Percentiles rank a stretch among this genome's conserved stretches.
Conservation (phyloP, 2,113 vertebrate species). For the Clarias gariepinus region DNA sequence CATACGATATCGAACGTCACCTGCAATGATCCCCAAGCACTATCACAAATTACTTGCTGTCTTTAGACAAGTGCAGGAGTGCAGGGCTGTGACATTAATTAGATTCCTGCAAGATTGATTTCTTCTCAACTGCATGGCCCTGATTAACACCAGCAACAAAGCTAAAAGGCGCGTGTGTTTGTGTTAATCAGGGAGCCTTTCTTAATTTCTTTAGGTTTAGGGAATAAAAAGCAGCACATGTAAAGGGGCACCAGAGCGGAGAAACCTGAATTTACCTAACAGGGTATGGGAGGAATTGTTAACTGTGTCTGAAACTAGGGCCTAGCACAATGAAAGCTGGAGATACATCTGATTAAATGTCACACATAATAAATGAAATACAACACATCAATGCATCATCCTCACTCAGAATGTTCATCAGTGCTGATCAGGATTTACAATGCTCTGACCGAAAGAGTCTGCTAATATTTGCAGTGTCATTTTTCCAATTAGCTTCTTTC, state of each 20-base stretch:
- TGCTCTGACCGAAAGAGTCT: neutral
- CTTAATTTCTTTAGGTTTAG: conserved; percentile 59
- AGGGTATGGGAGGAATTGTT: conserved; percentile 60
- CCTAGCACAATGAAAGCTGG: conserved; percentile 50
- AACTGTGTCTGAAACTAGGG: conserved; percentile 57
- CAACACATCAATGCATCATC: conserved; percentile 30
- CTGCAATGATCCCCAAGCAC: conserved; percentile 19
- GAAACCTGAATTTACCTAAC: conserved; percentile 52
- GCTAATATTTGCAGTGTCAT: conserved; percentile 3
- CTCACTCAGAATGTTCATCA: conserved; percentile 45
- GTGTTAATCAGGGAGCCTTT: conserved; percentile 61
- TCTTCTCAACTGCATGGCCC: conserved; percentile 44
- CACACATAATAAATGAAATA: conserved; percentile 52
- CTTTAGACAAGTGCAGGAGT: conserved; percentile 42
- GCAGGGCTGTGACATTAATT: conserved; percentile 55
- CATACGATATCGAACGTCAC: neutral
- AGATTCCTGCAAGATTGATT: conserved; percentile 61
- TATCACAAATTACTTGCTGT: conserved; percentile 50
- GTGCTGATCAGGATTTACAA: conserved; percentile 44
- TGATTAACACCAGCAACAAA: conserved; percentile 49
- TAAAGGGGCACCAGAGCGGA: conserved; percentile 50
- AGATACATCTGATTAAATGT: conserved; percentile 55
- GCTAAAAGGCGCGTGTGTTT: conserved; percentile 56
- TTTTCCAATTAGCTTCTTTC: neutral
- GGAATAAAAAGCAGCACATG: conserved; percentile 48